Conservation (phyloP, 2,113 vertebrate species). For the Trachemys scripta region DNA sequence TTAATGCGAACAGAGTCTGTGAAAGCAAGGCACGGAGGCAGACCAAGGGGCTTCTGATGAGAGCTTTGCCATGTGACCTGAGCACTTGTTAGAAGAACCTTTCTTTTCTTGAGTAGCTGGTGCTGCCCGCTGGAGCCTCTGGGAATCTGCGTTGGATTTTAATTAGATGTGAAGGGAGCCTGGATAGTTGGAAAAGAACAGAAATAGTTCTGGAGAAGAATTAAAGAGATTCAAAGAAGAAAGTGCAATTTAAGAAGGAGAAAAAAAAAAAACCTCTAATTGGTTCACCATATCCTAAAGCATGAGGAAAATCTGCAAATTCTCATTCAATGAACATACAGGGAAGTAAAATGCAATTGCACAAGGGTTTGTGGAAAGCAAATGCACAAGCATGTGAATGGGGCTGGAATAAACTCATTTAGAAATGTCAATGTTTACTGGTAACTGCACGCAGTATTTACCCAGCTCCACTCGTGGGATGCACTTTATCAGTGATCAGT, state of each 20-base stretch:
- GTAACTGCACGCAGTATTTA: neutral
- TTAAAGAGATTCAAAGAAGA: neutral
- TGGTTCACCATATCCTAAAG: neutral
- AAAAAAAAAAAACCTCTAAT: neutral
- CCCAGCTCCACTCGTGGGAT: rapidly evolving
- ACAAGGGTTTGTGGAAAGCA: neutral
- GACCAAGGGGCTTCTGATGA: neutral
- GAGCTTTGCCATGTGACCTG: neutral
- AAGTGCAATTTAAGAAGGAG: neutral
- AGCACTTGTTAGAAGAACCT: neutral
- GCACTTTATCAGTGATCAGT: neutral
- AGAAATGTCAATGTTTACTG: neutral
- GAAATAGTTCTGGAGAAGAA: neutral
- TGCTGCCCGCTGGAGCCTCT: neutral
- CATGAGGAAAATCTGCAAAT: neutral
- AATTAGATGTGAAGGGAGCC: neutral
- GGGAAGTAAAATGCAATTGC: no score
- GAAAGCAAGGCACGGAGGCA: neutral
- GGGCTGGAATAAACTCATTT: neutral
- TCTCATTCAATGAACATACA: no score
- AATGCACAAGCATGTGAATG: rapidly evolving
- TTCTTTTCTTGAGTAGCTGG: neutral
- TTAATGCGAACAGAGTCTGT: neutral
- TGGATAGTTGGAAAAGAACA: neutral
- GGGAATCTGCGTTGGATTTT: neutral